Percentiles rank a stretch among this genome's conserved stretches.
These are phyloP conservation scores for Apostichopus parvimensis DNA, from an alignment of 35 echinoderm and acorn worm species.

Conservation along the genomic window DNA sequence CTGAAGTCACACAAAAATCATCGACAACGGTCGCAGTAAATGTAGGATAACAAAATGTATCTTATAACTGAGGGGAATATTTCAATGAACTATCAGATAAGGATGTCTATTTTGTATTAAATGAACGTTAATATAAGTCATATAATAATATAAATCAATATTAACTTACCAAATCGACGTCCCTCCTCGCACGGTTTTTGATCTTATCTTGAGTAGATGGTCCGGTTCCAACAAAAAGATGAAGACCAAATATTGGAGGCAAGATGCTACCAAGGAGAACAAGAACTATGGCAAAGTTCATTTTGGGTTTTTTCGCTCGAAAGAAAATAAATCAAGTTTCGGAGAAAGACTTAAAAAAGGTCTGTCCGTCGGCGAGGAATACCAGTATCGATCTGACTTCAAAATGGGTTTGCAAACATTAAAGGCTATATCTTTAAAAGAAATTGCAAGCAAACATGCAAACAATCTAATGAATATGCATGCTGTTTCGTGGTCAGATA, in stretches of 20 bases:
- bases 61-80: too few relatives aligned
- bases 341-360: not conserved
- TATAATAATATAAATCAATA: too few relatives aligned
- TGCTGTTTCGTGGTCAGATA: not conserved
- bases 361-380: not conserved
- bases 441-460: not conserved
- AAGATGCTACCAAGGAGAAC: not conserved
- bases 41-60: too few relatives aligned
- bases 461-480: not conserved
- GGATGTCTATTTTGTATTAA: too few relatives aligned
- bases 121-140: too few relatives aligned
- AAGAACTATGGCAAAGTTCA: not conserved
- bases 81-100: too few relatives aligned
- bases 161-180: not conserved
- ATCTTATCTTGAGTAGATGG: not conserved
- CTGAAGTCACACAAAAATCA: too few relatives aligned
- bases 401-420: too few relatives aligned
- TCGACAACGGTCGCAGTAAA: too few relatives aligned
- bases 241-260: not conserved
- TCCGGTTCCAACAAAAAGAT: not conserved
- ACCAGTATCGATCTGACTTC: not conserved
- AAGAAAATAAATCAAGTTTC: not conserved
- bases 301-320: not conserved
- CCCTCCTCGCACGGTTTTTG: not conserved
- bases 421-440: too few relatives aligned